phyloP scores from a whole-genome alignment of 2,888 invertebrate species.

The Minunthozetes semirufus region DNA sequence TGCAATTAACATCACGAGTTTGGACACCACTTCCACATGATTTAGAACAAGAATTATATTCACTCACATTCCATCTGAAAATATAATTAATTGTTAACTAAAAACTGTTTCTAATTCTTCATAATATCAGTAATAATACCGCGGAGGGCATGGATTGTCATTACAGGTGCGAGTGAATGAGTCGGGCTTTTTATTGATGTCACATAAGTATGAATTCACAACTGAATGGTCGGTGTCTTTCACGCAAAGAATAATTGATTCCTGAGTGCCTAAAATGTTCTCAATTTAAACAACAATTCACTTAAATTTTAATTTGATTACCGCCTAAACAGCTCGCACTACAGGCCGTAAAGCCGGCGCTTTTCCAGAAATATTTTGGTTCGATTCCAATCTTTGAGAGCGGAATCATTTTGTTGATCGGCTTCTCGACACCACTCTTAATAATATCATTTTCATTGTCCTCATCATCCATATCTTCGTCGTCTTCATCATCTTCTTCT shows the following conservation, averaged over 20 bases:
- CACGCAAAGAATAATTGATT: conserved; percentile 78
- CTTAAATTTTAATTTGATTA: conserved; percentile 45
- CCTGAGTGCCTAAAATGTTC: conserved; percentile 57
- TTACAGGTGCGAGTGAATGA: conserved; percentile 83
- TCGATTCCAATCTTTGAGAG: conserved; percentile 35
- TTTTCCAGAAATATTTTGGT: conserved; percentile 79
- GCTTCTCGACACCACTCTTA: conserved; percentile 6
- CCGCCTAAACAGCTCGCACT: conserved; percentile 84
- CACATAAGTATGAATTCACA: conserved; percentile 78
- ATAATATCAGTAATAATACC: conserved; percentile 48
- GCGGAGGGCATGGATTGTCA: conserved; percentile 88
- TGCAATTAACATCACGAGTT: conserved; percentile 72
- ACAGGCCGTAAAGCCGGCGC: conserved; percentile 83
- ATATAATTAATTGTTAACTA: conserved; percentile 4
- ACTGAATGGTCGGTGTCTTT: conserved; percentile 77
- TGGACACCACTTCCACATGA: conserved; percentile 91
- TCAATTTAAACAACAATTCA: conserved; percentile 23
- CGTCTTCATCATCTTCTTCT: conserved; percentile 18
- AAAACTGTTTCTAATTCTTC: too few relatives aligned
- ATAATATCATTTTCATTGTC: conserved; percentile 18
- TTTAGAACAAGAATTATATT: conserved; percentile 80
- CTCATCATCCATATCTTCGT: conserved; percentile 29
- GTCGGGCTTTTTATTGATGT: conserved; percentile 77
- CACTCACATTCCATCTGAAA: conserved; percentile 72
- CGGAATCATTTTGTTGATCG: conserved; percentile 12